These are phyloP conservation scores for rat (Rattus norvegicus) DNA, from an alignment of 2,113 vertebrate genomes.

Conservation along the genomic window GRCr8 NC_086022.1:54931501-54932000, in stretches of 20 bases:
- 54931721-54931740: neutral
- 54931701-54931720: conserved; percentile 2
- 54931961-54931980: conserved; percentile 3
- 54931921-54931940: neutral
- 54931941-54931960: neutral
- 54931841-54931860: neutral
- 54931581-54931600: neutral
- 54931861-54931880: neutral
- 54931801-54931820: neutral
- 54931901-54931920: neutral
- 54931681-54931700: neutral
- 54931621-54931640: neutral
- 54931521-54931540: neutral
- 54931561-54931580: neutral
- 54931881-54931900: neutral
- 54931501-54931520: neutral
- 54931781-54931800: neutral
- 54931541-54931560: neutral
- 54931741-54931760: neutral
- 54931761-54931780: neutral
- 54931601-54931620: neutral
- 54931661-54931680: neutral
- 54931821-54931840: neutral
- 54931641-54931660: neutral
- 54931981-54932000: neutral